Base-by-base conservation (phyloP, 2,888 invertebrate genomes). In the Aspidiotus rigidus region DNA sequence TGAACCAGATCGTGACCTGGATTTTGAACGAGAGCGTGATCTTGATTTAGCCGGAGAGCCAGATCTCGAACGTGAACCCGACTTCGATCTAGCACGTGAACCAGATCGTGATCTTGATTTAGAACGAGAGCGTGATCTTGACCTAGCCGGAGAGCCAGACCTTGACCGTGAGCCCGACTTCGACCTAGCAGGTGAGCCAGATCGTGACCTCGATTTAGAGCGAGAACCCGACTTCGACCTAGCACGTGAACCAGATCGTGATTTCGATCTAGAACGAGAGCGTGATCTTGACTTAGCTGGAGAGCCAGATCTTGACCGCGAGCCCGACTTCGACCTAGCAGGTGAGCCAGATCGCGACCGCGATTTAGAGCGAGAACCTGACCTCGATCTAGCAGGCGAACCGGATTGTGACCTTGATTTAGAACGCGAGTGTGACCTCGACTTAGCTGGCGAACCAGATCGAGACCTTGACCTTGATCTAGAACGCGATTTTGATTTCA, bases 261-360 rank as follows among this genome's bases (percentile, higher is more conserved):
- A 79, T 15, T 75, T 75, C 1, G 78, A 77, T 62, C 76, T 75
- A 57, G 73, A 70, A 54, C 71, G 71, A 13, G 77, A 77, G 41
- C 74, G 73, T 11, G 77, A 76, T 69, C 74, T 72, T 17, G 49
- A 44, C 9, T 11, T 11, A 44, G 9, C 9, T 44, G 71, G n/a
- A n/a, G n/a, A 64, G 49, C 74, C 73, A 3, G 74, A 74, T n/a
- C 72, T 70, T 13, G 75, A 75, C 16, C 73, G 70, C 7, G 74
- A 74, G 53, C 74, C 71, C 15, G 74, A 76, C 17, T 73, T 74
- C 70, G 74, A 73, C 15, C 71, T 70, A 10, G 74, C 74, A 56
- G 74, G 64, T 44, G 55, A 54, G 7, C 40, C n/a, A 6, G 55
- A 54, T 3, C 40, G 11, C 1, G 63, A 64, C 28, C 49, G 56